Conservation (phyloP, 2,797 vertebrate species). For the Botia kubotai region DNA sequence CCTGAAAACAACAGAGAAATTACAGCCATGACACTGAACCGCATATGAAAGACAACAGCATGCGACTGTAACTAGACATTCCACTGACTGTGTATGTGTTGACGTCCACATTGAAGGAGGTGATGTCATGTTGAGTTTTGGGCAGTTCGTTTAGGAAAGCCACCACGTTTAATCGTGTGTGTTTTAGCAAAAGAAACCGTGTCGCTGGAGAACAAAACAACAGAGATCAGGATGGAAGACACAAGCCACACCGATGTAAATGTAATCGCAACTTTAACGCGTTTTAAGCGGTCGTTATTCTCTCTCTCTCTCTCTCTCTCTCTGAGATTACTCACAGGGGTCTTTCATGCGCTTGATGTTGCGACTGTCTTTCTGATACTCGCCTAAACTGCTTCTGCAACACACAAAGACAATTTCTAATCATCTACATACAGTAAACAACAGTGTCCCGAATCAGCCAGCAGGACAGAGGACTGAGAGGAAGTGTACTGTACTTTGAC, state of each 20-base stretch:
- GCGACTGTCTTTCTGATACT: slow-evolving; percentile 90
- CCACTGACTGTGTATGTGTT: slow-evolving; percentile 86
- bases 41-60: not conserved
- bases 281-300: not conserved
- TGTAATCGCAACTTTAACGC: not conserved
- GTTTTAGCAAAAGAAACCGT: slow-evolving; percentile 87
- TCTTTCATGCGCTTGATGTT: slow-evolving; percentile 90
- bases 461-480: not conserved
- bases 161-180: slow-evolving; percentile 89
- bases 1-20: slow-evolving; percentile 69
- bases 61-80: not conserved
- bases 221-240: not conserved
- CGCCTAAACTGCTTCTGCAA: slow-evolving; percentile 84
- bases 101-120: slow-evolving; percentile 88
- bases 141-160: slow-evolving; percentile 92
- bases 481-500: slow-evolving; percentile 74
- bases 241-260: not conserved
- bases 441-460: not conserved
- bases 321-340: slow-evolving; percentile 79
- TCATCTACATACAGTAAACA: not conserved
- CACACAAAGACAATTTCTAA: not conserved
- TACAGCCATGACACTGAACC: not conserved
- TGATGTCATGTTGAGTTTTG: slow-evolving; percentile 89
- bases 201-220: slow-evolving; percentile 72
- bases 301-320: not conserved